A percentile compares a stretch with the other conserved stretches of the same genome.
Conservation (phyloP, 2,888 invertebrate species). For the Pristionchus mayeri region DNA sequence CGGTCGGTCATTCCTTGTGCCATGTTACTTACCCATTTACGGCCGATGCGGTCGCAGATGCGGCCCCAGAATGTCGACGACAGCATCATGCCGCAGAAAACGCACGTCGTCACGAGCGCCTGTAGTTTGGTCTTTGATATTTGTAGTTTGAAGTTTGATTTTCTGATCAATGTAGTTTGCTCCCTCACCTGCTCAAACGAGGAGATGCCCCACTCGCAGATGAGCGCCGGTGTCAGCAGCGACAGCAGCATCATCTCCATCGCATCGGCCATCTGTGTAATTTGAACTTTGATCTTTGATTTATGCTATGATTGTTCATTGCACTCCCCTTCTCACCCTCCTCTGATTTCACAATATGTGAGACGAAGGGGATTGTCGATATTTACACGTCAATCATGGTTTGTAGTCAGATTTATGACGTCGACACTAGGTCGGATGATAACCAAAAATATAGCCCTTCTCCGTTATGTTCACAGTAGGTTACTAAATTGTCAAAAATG, state of each 20-base stretch:
- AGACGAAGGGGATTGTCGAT: no score
- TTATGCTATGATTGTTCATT: no score
- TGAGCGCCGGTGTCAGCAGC: constrained; percentile 91
- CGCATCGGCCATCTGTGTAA: constrained; percentile 93
- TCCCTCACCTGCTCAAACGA: constrained; percentile 63
- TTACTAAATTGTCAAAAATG: no score
- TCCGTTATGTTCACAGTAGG: no score
- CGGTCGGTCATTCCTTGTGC: no score
- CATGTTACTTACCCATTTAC: constrained; percentile 60
- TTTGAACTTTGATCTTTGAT: constrained; percentile 37
- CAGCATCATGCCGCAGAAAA: constrained; percentile 94
- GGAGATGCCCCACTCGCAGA: constrained; percentile 93
- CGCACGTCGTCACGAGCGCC: constrained; percentile 92
- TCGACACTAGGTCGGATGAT: no score
- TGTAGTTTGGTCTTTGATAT: constrained; percentile 78
- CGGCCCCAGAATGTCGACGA: constrained; percentile 96
- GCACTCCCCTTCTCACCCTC: no score
- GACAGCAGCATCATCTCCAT: constrained; percentile 98
- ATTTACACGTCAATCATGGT: no score
- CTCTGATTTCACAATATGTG: no score
- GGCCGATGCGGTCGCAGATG: constrained; percentile 84
- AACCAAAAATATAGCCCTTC: no score
- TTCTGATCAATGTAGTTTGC: background rate
- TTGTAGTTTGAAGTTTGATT: constrained; percentile 25
- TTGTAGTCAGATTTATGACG: background rate